A percentile compares a stretch with the other conserved stretches of the same genome.
These are phyloP conservation scores for Phengaris alcon DNA, from an alignment of 2,888 invertebrate species.

Conservation along the genomic window DNA sequence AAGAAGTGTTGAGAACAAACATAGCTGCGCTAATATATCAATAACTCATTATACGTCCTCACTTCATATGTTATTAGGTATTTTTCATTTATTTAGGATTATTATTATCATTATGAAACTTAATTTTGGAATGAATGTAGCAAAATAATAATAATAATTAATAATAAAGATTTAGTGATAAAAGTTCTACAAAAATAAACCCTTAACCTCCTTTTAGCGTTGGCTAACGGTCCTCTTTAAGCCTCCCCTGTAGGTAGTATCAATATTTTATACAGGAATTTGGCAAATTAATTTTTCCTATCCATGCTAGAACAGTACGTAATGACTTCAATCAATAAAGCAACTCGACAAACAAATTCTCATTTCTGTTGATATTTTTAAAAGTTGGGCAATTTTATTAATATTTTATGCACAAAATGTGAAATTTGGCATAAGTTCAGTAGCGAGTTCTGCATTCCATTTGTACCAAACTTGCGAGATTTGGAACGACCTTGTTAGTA, in stretches of 20 bases:
- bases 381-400: conserved; percentile 38
- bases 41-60: conserved; percentile 8
- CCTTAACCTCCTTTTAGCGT: too few species aligned
- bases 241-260: not conserved
- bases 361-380: conserved; percentile 32
- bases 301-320: not conserved
- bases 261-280: not conserved
- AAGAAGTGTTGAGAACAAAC: conserved; percentile 25
- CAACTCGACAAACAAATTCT: conserved; percentile 11
- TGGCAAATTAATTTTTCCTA: not conserved
- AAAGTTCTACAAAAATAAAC: too few species aligned
- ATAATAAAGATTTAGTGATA: too few species aligned
- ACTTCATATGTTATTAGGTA: not conserved
- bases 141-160: too few species aligned
- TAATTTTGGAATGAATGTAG: too few species aligned
- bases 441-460: conserved; percentile 38
- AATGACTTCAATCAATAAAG: conserved; percentile 25
- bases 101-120: too few species aligned
- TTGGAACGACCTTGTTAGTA: conserved; percentile 40
- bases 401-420: conserved; percentile 41
- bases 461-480: conserved; percentile 40
- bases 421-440: conserved; percentile 42
- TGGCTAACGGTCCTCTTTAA: too few species aligned
- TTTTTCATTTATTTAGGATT: too few species aligned
- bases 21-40: conserved; percentile 19